Percentiles rank a stretch among this genome's conserved stretches.
phyloP scores from a whole-genome alignment of 2,797 vertebrate species.

The Lacerta agilis region DNA sequence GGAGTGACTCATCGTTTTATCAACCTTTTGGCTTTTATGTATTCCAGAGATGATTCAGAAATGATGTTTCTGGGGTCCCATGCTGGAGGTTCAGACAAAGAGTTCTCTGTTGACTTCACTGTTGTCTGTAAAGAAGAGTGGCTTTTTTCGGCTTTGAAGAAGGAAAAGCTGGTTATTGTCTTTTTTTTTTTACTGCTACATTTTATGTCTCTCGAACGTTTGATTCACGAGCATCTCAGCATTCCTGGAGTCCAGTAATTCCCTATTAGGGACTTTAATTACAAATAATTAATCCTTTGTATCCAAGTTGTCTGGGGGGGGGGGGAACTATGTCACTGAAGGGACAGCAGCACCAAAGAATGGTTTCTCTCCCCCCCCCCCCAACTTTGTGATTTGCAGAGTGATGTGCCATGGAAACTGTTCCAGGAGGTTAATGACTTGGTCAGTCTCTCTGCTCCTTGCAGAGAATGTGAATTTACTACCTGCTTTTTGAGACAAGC shows the following conservation, averaged over 20 bases:
- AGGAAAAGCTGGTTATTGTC: too few species aligned
- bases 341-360: neutral
- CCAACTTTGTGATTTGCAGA: neutral
- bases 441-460: neutral
- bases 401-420: neutral
- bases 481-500: neutral
- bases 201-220: constrained; percentile 12
- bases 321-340: neutral
- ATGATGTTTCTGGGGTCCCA: constrained; percentile 43
- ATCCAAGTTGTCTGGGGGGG: neutral
- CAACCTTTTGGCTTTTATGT: constrained; percentile 54
- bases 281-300: constrained; percentile 6
- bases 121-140: constrained; percentile 50
- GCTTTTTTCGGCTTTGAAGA: constrained; percentile 54
- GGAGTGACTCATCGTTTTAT: constrained; percentile 52
- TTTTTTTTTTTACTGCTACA: constrained; percentile 37
- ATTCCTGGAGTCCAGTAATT: constrained; percentile 36
- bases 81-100: constrained; percentile 62
- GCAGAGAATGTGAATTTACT: neutral
- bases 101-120: constrained; percentile 55
- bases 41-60: constrained; percentile 55
- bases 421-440: neutral
- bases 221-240: constrained; percentile 43
- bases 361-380: neutral
- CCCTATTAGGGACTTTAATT: constrained; percentile 30